Conservation (phyloP, 2,888 invertebrate genomes). For the Xylota sylvarum region DNA sequence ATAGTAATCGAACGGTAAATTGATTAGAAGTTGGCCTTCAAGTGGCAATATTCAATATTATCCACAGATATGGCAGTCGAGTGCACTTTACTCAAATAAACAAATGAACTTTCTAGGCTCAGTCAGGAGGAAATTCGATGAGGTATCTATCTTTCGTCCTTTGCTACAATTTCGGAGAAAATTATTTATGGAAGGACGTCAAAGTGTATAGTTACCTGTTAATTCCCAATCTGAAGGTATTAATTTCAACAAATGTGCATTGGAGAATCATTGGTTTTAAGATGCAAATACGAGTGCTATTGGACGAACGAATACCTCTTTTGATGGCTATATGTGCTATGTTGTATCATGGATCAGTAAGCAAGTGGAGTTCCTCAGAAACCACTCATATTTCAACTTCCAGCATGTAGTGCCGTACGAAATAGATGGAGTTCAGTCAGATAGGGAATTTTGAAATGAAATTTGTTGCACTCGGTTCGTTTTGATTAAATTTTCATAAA, state of each 20-base stretch:
- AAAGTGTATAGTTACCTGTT: constrained; percentile 10
- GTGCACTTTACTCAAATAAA: constrained; percentile 68
- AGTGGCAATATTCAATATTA: constrained; percentile 80
- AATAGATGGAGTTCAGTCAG: background rate
- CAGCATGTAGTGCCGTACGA: background rate
- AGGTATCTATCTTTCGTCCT: constrained; percentile 17
- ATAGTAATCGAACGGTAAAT: constrained; percentile 69
- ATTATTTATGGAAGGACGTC: constrained; percentile 44
- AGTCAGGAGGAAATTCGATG: constrained; percentile 40
- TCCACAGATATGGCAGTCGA: constrained; percentile 66
- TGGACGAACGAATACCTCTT: background rate
- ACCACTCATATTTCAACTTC: constrained; percentile 23
- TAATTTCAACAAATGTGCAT: constrained; percentile 5
- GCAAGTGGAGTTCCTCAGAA: background rate
- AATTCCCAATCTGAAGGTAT: background rate
- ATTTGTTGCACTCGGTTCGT: background rate
- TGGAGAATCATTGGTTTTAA: constrained; percentile 20
- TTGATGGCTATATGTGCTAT: background rate
- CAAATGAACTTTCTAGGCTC: constrained; percentile 42
- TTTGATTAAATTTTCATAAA: constrained; percentile 18
- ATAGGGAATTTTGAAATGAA: constrained; percentile 2
- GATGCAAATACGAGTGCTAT: constrained; percentile 23
- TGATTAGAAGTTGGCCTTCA: constrained; percentile 74
- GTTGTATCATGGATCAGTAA: background rate
- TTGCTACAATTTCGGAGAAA: constrained; percentile 26